phyloP scores from a whole-genome alignment of 23 tunicate species.

The Trididemnum nubilum region DNA sequence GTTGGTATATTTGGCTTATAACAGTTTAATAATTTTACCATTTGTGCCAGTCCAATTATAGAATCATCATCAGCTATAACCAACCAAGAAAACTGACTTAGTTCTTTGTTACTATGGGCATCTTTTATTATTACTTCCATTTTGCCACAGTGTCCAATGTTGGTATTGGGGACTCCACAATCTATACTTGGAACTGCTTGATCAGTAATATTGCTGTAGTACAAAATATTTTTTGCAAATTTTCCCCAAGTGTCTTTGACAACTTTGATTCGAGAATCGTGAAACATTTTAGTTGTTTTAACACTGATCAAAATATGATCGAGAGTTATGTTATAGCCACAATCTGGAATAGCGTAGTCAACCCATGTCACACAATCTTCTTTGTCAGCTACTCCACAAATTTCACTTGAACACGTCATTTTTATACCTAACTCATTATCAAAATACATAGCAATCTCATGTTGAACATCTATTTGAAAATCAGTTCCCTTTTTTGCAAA shows the following conservation, averaged over 20 bases:
- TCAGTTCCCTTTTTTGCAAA: neutral
- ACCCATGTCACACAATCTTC: slow-evolving; percentile 38
- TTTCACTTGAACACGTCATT: slow-evolving; percentile 50
- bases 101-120: slow-evolving; percentile 26
- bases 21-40: slow-evolving; percentile 66
- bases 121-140: slow-evolving; percentile 74
- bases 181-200: slow-evolving; percentile 60
- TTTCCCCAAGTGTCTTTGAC: slow-evolving; percentile 91
- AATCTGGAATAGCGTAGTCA: slow-evolving; percentile 40
- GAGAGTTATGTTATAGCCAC: slow-evolving; percentile 51
- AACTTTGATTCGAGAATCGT: slow-evolving; percentile 63
- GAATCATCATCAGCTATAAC: slow-evolving; percentile 95
- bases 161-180: slow-evolving; percentile 92
- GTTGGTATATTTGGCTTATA: slow-evolving; percentile 54
- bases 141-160: slow-evolving; percentile 90
- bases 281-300: slow-evolving; percentile 88
- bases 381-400: slow-evolving; percentile 65
- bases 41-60: slow-evolving; percentile 54
- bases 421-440: slow-evolving; percentile 36
- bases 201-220: slow-evolving; percentile 87
- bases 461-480: slow-evolving; percentile 88
- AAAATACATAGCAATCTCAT: slow-evolving; percentile 72
- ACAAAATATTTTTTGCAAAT: slow-evolving; percentile 48
- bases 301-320: slow-evolving; percentile 64
- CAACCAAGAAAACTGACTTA: slow-evolving; percentile 54